These are phyloP conservation scores for Cichlasoma orientale DNA, from an alignment of 2,797 vertebrate genomes.

Conservation along the genomic window DNA sequence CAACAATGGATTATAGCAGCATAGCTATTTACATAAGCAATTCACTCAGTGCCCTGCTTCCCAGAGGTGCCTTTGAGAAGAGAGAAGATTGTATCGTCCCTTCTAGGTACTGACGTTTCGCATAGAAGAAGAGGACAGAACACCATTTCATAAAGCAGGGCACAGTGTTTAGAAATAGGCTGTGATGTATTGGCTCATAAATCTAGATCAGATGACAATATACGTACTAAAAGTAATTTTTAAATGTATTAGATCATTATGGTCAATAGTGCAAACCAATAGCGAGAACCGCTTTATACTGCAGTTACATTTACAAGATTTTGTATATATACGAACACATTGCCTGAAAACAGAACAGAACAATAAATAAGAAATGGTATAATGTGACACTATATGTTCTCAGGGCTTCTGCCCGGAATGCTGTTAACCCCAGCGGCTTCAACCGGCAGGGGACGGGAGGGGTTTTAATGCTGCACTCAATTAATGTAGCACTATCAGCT, in stretches of 20 bases:
- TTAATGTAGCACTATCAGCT: neutral
- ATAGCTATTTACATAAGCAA: conserved; percentile 69
- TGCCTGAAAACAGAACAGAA: neutral
- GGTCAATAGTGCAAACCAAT: neutral
- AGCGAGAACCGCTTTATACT: neutral
- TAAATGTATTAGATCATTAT: neutral
- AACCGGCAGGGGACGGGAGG: neutral
- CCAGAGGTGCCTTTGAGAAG: conserved; percentile 63
- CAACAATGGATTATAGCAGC: conserved; percentile 53
- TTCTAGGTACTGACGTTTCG: conserved; percentile 20
- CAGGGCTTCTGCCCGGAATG: neutral
- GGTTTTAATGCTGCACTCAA: neutral
- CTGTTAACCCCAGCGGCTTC: neutral
- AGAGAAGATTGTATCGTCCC: conserved; percentile 42
- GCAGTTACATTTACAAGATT: neutral
- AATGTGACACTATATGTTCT: neutral
- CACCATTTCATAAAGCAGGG: neutral
- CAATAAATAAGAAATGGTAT: neutral
- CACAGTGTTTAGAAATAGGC: neutral
- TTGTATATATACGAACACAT: neutral
- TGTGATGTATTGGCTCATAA: neutral
- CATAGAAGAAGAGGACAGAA: neutral
- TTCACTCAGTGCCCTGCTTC: conserved; percentile 51
- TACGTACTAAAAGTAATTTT: neutral
- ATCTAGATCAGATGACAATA: neutral